A percentile compares a stretch with the other conserved stretches of the same genome.
These are phyloP conservation scores for Drosophila erecta DNA, from an alignment of 1,140 invertebrate species.

Conservation along the genomic window DNA sequence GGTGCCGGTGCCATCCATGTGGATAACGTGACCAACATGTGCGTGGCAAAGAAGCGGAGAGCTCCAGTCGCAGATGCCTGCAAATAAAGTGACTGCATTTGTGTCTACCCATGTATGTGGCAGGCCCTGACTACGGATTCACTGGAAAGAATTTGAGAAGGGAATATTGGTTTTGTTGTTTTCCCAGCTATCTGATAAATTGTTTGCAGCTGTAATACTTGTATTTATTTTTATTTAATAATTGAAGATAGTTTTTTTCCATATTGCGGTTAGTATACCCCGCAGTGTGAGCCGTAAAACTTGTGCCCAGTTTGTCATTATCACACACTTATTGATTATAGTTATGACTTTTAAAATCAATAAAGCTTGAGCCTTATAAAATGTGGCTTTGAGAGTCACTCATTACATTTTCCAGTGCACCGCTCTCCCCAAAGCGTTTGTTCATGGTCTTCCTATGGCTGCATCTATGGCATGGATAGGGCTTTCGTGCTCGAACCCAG, in stretches of 20 bases:
- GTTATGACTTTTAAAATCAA: no score
- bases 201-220: no score
- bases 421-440: conserved; percentile 4
- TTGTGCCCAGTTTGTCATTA: no score
- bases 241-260: no score
- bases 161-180: no score
- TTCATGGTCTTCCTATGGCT: conserved; percentile 29
- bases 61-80: conserved; percentile 40
- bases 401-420: conserved; percentile 6
- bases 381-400: not conserved
- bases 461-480: conserved; percentile 35
- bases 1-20: conserved; percentile 5
- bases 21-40: conserved; percentile 73
- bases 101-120: conserved; percentile 49
- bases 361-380: no score
- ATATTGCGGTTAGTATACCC: no score
- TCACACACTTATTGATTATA: no score
- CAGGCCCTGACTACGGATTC: conserved; percentile 22
- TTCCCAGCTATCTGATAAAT: no score
- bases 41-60: conserved; percentile 40
- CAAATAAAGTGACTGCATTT: conserved; percentile 75
- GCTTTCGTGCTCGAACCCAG: conserved; percentile 38
- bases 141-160: conserved; percentile 3
- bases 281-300: no score
- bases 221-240: no score